Conservation (phyloP, 2,888 invertebrate species). For the Cosmorhoe ocellata region DNA sequence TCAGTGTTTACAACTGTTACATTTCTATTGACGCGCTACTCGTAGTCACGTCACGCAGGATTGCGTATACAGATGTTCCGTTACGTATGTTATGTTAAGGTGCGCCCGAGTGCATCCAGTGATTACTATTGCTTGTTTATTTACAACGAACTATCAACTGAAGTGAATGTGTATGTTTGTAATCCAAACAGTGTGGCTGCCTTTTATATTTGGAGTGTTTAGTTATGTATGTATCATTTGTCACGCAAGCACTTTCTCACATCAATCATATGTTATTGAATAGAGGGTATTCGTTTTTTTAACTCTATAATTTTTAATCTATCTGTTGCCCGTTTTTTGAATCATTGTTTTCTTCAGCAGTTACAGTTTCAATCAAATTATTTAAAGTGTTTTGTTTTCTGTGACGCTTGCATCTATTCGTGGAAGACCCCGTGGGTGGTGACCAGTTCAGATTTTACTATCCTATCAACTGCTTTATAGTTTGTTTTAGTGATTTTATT, state of each 20-base stretch:
- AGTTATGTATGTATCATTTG: slow-evolving; percentile 48
- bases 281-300: slow-evolving; percentile 17
- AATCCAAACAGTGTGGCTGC: slow-evolving; percentile 51
- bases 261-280: slow-evolving; percentile 31
- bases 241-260: slow-evolving; percentile 40
- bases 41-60: slow-evolving; percentile 46
- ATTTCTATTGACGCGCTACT: slow-evolving; percentile 25
- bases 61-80: slow-evolving; percentile 38
- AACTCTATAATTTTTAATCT: slow-evolving; percentile 19
- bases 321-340: no score
- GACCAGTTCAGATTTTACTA: slow-evolving; percentile 56
- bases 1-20: slow-evolving; percentile 27
- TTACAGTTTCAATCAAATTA: slow-evolving; percentile 60
- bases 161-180: slow-evolving; percentile 44
- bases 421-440: slow-evolving; percentile 63
- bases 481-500: slow-evolving; percentile 42
- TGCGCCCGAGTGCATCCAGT: slow-evolving; percentile 51
- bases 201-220: slow-evolving; percentile 61
- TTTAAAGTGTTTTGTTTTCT: slow-evolving; percentile 63
- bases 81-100: slow-evolving; percentile 59
- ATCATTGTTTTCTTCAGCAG: no score
- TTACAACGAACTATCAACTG: slow-evolving; percentile 41
- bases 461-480: slow-evolving; percentile 59
- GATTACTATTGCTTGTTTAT: slow-evolving; percentile 30
- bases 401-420: slow-evolving; percentile 65